Evolutionary conservation across 2,797 vertebrate species (phyloP).

Genomic region (Myotis myotis): DNA sequence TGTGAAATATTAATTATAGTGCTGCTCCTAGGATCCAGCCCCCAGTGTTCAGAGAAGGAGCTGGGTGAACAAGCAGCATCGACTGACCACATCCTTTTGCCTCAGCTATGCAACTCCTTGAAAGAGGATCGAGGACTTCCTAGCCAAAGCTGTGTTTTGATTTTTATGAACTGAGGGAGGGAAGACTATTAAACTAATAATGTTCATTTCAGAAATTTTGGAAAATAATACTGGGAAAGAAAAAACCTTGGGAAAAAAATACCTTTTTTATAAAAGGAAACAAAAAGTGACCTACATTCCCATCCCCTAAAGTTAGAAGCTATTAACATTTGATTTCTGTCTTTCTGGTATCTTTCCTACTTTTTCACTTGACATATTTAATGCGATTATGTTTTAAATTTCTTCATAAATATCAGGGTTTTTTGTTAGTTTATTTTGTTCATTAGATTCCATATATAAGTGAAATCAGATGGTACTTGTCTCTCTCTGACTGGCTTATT

Average conservation of each 20-base stretch:
- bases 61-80: not conserved
- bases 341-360: not conserved
- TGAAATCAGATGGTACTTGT: not conserved
- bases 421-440: not conserved
- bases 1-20: not conserved
- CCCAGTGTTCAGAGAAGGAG: not conserved
- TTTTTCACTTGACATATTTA: not conserved
- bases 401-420: not conserved
- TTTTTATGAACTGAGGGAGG: not conserved
- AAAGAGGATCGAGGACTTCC: not conserved
- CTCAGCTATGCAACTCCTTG: not conserved
- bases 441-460: not conserved
- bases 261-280: not conserved
- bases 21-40: not conserved
- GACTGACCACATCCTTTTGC: too few species aligned
- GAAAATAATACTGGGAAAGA: not conserved
- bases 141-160: not conserved
- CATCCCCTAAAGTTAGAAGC: not conserved
- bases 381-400: not conserved
- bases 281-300: not conserved
- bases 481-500: not conserved
- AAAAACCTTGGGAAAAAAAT: not conserved
- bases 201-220: not conserved
- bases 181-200: not conserved
- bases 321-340: not conserved